These are phyloP conservation scores for Teinopalpus imperialis DNA, from an alignment of 2,888 invertebrate species.

Conservation along the genomic window DNA sequence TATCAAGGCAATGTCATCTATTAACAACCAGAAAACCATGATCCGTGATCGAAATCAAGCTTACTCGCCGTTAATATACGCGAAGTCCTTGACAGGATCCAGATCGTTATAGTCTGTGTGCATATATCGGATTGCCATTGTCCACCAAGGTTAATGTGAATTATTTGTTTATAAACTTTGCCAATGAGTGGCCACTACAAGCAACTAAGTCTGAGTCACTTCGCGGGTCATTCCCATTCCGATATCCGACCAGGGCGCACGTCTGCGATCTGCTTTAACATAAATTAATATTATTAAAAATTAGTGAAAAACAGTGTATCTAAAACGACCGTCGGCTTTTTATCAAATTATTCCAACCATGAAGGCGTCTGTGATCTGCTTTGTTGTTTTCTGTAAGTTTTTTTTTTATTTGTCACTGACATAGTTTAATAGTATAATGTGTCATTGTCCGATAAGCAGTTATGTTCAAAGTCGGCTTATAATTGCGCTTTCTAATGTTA, in stretches of 20 bases:
- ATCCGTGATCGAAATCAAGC: too few relatives aligned
- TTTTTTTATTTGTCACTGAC: constrained; percentile 23
- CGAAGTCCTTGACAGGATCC: too few relatives aligned
- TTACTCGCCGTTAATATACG: too few relatives aligned
- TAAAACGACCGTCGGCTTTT: neutral
- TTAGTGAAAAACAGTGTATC: neutral
- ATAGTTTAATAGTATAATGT: constrained; percentile 27
- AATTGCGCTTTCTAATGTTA: constrained; percentile 1
- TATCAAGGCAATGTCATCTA: too few relatives aligned
- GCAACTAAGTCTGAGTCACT: constrained; percentile 6
- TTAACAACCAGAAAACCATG: too few relatives aligned
- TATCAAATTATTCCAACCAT: constrained; percentile 35
- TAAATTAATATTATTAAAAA: neutral
- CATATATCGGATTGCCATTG: neutral
- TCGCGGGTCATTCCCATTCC: constrained; percentile 18
- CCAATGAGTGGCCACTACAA: neutral
- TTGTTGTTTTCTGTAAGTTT: constrained; percentile 52
- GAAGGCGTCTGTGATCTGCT: constrained; percentile 47
- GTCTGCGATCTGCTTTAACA: neutral
- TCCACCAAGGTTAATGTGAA: constrained; percentile 17
- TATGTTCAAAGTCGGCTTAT: neutral
- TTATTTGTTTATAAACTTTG: constrained; percentile 27
- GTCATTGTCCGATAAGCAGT: constrained; percentile 14
- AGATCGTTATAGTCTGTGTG: too few relatives aligned
- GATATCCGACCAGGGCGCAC: constrained; percentile 5